Base-by-base conservation (phyloP, 1,140 invertebrate genomes). In the Cataglyphis hispanica region DNA sequence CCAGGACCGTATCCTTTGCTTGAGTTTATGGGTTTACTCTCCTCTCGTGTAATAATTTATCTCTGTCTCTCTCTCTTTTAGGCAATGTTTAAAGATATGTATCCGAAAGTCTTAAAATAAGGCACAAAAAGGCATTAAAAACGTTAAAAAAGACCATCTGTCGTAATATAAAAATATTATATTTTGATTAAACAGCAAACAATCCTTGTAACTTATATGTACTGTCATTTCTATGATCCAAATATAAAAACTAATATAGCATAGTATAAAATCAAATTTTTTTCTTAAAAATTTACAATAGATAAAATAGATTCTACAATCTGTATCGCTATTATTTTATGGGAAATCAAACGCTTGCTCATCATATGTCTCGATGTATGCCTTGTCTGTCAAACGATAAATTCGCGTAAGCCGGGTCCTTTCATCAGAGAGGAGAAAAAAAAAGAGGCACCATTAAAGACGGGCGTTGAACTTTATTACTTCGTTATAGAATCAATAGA, bases 1-100 rank as follows among this genome's bases (percentile, higher is more conserved):
- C 76, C 91, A 91, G 88, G 89, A 78, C 58, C 87, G 88, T 87
- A 77, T 58, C 69, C 22, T 83, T 34, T 46, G n/a, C 63, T 83
- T 72, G 25, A n/a, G n/a, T 25, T n/a, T 60, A 53, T 80, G 56
- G 25, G 76, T 31, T 66, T 27, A 60, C 37, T 81, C 34, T 72
- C 3, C 56, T 67, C 22, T 19, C 10, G 34, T 50, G 4, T 56
- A 50, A 7, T 50, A 67, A 66, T 67, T 50, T 50, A 19, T 66
- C 5, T 66, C 61, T 64, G 19, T 64, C 11, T 64, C 19, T 31
- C 13, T 46, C 74, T 77, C 13, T 31, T 43, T 10, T 43, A 13
- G 69, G 31, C 31, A 31, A 40, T 53, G 5, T 53, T 67, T 53
- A 67, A 34, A 46, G 25, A 67, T 31, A n/a, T 66, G 7, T 74